phyloP scores from a whole-genome alignment of 1,140 invertebrate species.

The Streblospio benedicti region DNA sequence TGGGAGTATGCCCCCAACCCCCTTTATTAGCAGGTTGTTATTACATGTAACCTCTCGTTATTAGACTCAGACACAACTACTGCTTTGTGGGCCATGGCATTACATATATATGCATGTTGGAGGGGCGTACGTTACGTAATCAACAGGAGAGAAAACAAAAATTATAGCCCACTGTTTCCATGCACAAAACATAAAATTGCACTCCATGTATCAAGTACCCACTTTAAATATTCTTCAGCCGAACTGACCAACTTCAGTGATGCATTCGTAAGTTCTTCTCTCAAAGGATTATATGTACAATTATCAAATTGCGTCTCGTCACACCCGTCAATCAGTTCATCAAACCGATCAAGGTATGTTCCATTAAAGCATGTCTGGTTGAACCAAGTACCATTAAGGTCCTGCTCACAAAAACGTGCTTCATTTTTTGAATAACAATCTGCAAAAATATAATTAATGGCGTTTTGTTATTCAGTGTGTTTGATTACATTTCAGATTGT shows the following conservation, averaged over 20 bases:
- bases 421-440: conserved; percentile 3
- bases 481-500: too few relatives aligned
- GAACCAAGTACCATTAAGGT: background rate
- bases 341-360: background rate
- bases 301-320: background rate
- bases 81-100: too few relatives aligned
- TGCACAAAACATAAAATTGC: too few relatives aligned
- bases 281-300: background rate
- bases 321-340: background rate
- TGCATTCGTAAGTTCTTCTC: background rate
- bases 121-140: too few relatives aligned
- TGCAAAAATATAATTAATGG: background rate
- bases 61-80: too few relatives aligned
- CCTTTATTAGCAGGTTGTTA: background rate
- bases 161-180: too few relatives aligned
- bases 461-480: too few relatives aligned
- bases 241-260: background rate
- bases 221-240: conserved; percentile 4
- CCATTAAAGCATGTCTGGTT: conserved; percentile 8
- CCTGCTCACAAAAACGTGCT: background rate
- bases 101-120: too few relatives aligned
- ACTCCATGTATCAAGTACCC: background rate
- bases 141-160: too few relatives aligned
- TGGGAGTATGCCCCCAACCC: too few relatives aligned
- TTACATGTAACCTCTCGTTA: too few relatives aligned